Percentiles rank a stretch among this genome's conserved stretches.
Conservation (phyloP, 1,140 invertebrate species). For the Ips nitidus region DNA sequence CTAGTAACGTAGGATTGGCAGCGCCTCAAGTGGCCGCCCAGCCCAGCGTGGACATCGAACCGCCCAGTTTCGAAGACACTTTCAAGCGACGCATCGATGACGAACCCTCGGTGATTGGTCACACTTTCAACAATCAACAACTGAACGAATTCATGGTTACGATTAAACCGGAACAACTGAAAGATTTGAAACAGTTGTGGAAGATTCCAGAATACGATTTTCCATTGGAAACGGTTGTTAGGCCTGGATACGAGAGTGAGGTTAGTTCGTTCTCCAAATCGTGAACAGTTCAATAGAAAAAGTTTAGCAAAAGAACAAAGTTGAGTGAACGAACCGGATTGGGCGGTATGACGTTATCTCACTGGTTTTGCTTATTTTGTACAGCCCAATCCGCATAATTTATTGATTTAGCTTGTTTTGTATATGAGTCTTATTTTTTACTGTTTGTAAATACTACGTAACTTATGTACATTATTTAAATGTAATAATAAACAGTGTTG, state of each 20-base stretch:
- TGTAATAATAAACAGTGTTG: no score
- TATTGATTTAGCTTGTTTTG: no score
- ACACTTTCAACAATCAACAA: slow-evolving; percentile 30
- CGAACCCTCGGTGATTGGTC: slow-evolving; percentile 26
- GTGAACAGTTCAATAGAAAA: no score
- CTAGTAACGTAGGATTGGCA: slow-evolving; percentile 36
- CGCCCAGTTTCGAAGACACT: slow-evolving; percentile 38
- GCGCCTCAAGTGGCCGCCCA: slow-evolving; percentile 21
- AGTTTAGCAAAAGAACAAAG: no score
- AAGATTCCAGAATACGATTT: slow-evolving; percentile 51
- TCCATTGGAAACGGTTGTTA: slow-evolving; percentile 43
- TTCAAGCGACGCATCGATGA: slow-evolving; percentile 24
- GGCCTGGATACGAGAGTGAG: slow-evolving; percentile 46
- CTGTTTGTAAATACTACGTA: no score
- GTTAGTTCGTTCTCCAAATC: slow-evolving; percentile 41
- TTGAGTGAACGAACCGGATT: no score
- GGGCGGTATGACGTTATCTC: no score
- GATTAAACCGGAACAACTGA: slow-evolving; percentile 42
- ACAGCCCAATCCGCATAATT: no score
- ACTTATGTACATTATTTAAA: no score
- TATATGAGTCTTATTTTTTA: no score
- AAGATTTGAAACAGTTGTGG: slow-evolving; percentile 45
- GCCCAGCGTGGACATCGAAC: slow-evolving; percentile 25
- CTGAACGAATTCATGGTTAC: slow-evolving; percentile 39
- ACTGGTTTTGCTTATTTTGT: no score